These are phyloP conservation scores for Muntiacus reevesi DNA, from an alignment of 2,113 vertebrate genomes.

Conservation along the genomic window DNA sequence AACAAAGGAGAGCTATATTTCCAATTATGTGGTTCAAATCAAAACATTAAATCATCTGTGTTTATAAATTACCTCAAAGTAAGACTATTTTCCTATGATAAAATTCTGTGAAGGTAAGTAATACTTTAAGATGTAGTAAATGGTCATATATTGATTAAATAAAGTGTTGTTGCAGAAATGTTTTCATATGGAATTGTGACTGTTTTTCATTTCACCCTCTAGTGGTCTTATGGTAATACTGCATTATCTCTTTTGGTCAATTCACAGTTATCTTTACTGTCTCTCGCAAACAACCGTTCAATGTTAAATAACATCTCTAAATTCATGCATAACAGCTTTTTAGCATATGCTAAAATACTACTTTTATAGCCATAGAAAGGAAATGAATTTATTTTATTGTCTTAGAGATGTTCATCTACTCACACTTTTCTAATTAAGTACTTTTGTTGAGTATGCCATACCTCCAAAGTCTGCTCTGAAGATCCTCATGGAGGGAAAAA, in stretches of 20 bases:
- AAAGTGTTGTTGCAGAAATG: not conserved
- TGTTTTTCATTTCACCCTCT: constrained; percentile 47
- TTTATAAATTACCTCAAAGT: not conserved
- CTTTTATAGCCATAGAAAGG: not conserved
- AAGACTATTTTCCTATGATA: not conserved
- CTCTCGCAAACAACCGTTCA: not conserved
- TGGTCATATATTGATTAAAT: not conserved
- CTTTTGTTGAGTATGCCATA: not conserved
- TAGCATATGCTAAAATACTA: not conserved
- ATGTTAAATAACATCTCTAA: not conserved
- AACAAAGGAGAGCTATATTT: not conserved
- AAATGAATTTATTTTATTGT: not conserved
- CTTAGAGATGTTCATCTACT: not conserved
- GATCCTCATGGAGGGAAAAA: not conserved
- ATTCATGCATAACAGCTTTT: not conserved
- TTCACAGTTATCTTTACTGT: not conserved
- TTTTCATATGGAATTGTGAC: not conserved
- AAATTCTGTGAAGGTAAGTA: not conserved
- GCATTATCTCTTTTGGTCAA: not conserved
- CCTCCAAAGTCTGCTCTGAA: not conserved
- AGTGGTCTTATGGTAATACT: constrained; percentile 49
- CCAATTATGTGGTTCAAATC: not conserved
- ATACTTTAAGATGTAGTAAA: not conserved
- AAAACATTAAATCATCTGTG: not conserved
- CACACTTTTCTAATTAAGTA: not conserved